Evolutionary conservation across 2,113 vertebrate genomes (phyloP), one percentile per base, ranked within the genome.

Genomic region (Calidris pygmaea): DNA sequence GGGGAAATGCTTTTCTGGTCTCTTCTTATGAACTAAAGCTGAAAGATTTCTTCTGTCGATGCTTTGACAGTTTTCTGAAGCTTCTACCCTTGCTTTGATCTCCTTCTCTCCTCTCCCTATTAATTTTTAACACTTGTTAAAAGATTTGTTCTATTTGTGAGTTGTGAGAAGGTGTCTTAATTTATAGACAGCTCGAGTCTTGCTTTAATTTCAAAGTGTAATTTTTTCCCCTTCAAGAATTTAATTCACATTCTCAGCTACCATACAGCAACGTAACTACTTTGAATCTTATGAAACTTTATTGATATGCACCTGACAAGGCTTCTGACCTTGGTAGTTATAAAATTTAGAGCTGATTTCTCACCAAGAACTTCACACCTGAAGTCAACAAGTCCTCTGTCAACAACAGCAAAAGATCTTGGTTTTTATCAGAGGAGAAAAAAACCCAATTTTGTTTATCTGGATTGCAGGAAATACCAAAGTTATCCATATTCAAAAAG

Each of bases 41-140:
- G 71, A 95, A 89, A 89, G 55, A 77, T 87, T 94, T 91, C 67
- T 85, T 92, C 90, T 85, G 62, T 80, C 0, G 0, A 88, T 85
- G 93, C n/a, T 87, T 94, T 92, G 87, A 55, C 78, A 77, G 71
- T 77, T 89, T 87, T 50, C 74, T 93, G 96, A 96, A 93, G 63
- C 59, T 83, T 29, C 74, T 74, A 82, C 71, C 45, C 82, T 67
- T 82, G 71, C 87, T 95, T 93, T 95, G 91, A 95, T 95, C 91
- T 95, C 53, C 29, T 84, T 56, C 45, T 87, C 53, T 65, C 29
- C 75, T 84, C 67, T 93, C 20, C 60, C 71, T 91, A 92, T 93
- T 96, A 95, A 92, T 94, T 95, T 96, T 96, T 94, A 95, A 96
- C 91, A 95, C 95, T 95, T 93, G 85, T 95, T 95, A 96, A 95